Evolutionary conservation across 2,797 vertebrate species (phyloP).

Genomic region (Falco novaeseelandiae): DNA sequence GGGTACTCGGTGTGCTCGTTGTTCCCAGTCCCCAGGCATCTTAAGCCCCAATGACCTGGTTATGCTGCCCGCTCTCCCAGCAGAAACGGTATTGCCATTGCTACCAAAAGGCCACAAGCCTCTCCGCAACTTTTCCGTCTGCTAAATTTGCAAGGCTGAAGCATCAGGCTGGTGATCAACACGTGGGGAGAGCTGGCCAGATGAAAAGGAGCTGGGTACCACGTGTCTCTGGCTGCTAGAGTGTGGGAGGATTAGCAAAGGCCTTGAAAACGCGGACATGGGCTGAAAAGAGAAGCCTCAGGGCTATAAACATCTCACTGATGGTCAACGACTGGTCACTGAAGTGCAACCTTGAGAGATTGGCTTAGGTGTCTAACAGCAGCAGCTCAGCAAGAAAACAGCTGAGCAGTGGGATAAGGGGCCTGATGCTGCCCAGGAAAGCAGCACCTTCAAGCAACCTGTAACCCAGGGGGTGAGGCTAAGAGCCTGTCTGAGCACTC

Average conservation of each 20-base stretch:
- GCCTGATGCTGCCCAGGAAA: not conserved
- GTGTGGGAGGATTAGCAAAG: not conserved
- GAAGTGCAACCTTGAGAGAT: not conserved
- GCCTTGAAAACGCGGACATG: not conserved
- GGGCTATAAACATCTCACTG: not conserved
- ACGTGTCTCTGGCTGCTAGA: not conserved
- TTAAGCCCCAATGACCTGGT: not conserved
- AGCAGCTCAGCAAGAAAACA: not conserved
- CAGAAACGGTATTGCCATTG: not conserved
- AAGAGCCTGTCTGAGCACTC: not conserved
- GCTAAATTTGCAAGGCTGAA: not conserved
- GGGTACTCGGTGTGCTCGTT: not conserved
- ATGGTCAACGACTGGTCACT: not conserved
- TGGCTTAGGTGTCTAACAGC: not conserved
- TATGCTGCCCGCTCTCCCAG: not conserved
- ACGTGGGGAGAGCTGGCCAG: rapidly evolving
- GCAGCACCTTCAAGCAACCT: not conserved
- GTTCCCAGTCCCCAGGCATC: not conserved
- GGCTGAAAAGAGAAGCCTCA: not conserved
- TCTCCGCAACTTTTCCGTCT: not conserved
- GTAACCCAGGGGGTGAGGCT: not conserved
- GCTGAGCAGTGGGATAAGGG: not conserved
- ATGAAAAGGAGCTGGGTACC: not conserved
- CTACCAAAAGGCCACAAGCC: not conserved
- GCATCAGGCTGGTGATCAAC: not conserved